Base-by-base conservation (phyloP, 2,888 invertebrate species). In the Amaurobius ferox region DNA sequence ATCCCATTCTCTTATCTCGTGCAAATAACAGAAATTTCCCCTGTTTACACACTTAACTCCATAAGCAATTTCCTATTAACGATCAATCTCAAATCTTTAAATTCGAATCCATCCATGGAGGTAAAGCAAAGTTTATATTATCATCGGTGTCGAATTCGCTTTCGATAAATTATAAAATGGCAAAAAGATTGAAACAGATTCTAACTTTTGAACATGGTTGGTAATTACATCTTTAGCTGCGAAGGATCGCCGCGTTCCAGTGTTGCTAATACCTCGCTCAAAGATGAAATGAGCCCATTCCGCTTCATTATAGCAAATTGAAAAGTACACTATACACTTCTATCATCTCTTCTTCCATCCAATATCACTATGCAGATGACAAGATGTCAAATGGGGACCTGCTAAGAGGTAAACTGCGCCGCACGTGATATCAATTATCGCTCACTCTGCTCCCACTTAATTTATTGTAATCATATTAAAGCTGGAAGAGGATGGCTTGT, bases 361-460 rank as follows among this genome's bases (percentile, higher is more conserved):
- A 6, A 40, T 77, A 79, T 62, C 62, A 19, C 32, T 30, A 44
- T 19, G n/a, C 67, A 23, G 39, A 66, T 73, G 73, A 80, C 73
- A 73, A 32, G 74, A 74, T 30, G 62, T 68, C 78, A 70, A 74
- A 74, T 26, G 48, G 44, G 13, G 26, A 67, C 32, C 35, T 73
- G 55, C 32, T 28, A 73, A 76, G 44, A 68, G 74, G 74, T 73
- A 67, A 73, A 78, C 70, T 55, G 61, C 61, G n/a, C 55, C 13
- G 16, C 26, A 48, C 68, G 68, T 40, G n/a, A 62, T 74, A 62
- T 74, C 68, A 81, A 70, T 81, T 74, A 81, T 68, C 68, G 44
- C 35, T 16, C 16, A 28, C 55, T 13, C 32, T n/a, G 67, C 40
- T 61, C 66, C 16, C 55, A 48, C 66, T 61, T 73, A 81, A 81